Conservation (phyloP, 2,797 vertebrate genomes). For the Oreortyx pictus region DNA sequence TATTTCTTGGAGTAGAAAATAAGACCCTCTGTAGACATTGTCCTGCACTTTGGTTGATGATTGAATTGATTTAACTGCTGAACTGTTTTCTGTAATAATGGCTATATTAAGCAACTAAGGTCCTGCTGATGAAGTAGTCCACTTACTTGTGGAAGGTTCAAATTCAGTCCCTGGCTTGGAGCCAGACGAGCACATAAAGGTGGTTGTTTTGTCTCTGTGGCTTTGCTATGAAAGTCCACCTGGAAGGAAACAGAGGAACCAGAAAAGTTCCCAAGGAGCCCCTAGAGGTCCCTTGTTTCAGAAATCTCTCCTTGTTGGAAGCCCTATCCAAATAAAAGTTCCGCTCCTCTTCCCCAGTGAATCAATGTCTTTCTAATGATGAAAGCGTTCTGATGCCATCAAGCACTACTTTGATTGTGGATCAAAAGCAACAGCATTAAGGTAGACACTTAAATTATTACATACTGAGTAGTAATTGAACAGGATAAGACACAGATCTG, state of each 20-base stretch:
- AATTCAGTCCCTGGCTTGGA: not conserved
- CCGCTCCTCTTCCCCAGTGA: accelerated
- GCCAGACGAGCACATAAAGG: not conserved
- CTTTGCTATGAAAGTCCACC: not conserved
- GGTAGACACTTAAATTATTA: not conserved
- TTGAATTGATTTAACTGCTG: not conserved
- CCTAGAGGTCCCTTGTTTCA: not conserved
- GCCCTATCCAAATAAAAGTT: not conserved
- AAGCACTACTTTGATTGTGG: not conserved
- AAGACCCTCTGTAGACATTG: not conserved
- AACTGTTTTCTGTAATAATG: not conserved
- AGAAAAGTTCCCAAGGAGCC: not conserved
- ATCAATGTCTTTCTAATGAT: not conserved
- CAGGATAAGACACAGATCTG: not conserved
- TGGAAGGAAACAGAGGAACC: not conserved
- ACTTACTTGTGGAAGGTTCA: not conserved
- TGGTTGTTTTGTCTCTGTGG: not conserved
- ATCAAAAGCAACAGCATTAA: not conserved
- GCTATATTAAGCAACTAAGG: not conserved
- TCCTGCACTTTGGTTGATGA: too few species aligned
- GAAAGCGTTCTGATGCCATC: not conserved
- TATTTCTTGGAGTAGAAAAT: not conserved
- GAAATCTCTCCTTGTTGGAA: not conserved
- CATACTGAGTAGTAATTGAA: not conserved
- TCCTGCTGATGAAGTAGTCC: not conserved